phyloP scores from a whole-genome alignment of 1,140 invertebrate genomes.

The Choristoneura fumiferana region DNA sequence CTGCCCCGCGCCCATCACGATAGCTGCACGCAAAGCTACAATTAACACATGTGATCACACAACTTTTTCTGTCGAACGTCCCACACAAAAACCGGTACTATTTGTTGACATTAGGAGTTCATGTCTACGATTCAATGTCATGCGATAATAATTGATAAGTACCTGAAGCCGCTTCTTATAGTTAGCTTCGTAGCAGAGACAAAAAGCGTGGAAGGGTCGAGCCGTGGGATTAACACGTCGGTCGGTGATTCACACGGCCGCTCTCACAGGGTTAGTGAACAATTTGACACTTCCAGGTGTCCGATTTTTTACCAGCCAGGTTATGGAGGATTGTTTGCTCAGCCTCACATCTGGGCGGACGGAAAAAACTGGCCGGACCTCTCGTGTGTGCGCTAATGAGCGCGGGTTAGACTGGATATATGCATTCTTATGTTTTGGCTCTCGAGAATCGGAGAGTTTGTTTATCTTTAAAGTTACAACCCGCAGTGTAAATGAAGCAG shows the following conservation, averaged over 20 bases:
- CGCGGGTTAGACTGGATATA: conserved; percentile 33
- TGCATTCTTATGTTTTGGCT: conserved; percentile 42
- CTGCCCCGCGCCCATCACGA: conserved; percentile 11
- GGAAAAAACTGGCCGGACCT: conserved; percentile 65
- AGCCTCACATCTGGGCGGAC: conserved; percentile 68
- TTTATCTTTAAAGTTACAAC: conserved; percentile 49
- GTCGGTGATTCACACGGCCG: conserved; percentile 60
- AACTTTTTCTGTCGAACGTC: not conserved
- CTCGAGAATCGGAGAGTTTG: conserved; percentile 41
- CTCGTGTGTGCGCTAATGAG: conserved; percentile 69
- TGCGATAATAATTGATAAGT: conserved; percentile 12
- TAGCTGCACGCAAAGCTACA: conserved; percentile 19
- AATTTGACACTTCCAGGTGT: conserved; percentile 77
- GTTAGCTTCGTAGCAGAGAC: conserved; percentile 10
- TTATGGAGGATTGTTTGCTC: conserved; percentile 66
- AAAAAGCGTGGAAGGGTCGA: conserved; percentile 8
- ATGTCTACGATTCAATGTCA: conserved; percentile 2
- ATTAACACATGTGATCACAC: conserved; percentile 18
- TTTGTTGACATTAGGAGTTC: conserved; percentile 9
- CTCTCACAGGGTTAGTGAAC: conserved; percentile 62
- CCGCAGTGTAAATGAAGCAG: conserved; percentile 40
- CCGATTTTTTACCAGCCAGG: conserved; percentile 66
- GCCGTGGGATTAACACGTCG: conserved; percentile 7
- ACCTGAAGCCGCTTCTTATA: conserved; percentile 7
- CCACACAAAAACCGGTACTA: not conserved